Base-by-base conservation (phyloP, 2,797 vertebrate genomes). In the Hyperoplus immaculatus region DNA sequence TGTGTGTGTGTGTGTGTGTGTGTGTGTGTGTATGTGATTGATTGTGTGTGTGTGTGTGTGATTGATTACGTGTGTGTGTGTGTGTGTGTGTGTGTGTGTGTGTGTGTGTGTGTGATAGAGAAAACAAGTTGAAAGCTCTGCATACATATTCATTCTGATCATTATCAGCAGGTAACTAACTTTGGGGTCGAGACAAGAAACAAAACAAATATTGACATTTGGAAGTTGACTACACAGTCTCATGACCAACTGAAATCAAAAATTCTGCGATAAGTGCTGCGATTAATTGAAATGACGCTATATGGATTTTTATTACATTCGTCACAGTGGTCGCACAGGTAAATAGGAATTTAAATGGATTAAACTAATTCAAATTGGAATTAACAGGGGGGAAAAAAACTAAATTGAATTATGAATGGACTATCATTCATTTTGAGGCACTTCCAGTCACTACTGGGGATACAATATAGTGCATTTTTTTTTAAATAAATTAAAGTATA, bases 1-100 rank as follows among this genome's bases (percentile, higher is more conserved):
- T 68, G 41, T 69, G 50, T 69, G 42, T 59, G 39, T 47, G 29
- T 57, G 51, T 73, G 53, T 53, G 15, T 36, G 14, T 39, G 69
- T 45, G 29, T 47, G 49, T 74, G 68, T 62, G 8, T 59, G 53
- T 67, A 43, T 16, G 43, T n/a, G n/a, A n/a, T n/a, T n/a, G n/a
- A n/a, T n/a, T 29, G 29, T 29, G 29, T 29, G 29, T 29, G 29
- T 29, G 29, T 29, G 53, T 57, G 69, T 14, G 68, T 29, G 21
- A 21, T 21, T 21, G 21, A 21, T 21, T 21, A 21, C 21, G 29
- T 29, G 29, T 29, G 29, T 29, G 29, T 29, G 29, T 29, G 29
- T 29, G 29, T 29, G 29, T 29, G 29, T 29, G 29, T 29, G 29
- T 29, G 29, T 29, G 29, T 29, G 29, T 29, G 2, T 29, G 29